Evolutionary conservation across 1,140 invertebrate species (phyloP), one percentile per base, ranked within the genome.

Genomic region (Drosophila kepulauana): DNA sequence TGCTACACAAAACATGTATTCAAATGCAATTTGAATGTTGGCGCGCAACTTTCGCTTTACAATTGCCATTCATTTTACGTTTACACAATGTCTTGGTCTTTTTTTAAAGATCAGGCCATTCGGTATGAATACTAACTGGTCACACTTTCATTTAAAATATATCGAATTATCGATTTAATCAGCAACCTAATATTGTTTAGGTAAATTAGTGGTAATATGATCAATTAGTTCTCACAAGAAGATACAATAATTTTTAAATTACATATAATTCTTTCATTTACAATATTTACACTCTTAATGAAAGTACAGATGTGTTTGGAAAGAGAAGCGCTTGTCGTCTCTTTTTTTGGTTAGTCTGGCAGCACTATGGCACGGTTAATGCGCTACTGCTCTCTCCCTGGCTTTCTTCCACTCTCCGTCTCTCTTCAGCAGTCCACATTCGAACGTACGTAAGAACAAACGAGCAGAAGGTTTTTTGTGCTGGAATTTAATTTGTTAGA

Each of bases 401-500:
- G 41, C 72, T 77, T 68, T 73, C 70, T 74, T 74, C 78, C 78
- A 79, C 78, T 78, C 38, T 85, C 81, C 61, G 62, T 85, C 81
- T 81, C 77, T 65, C 75, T 82, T 76, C 61, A 70, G 49, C 74
- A 72, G 78, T 77, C 75, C 71, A 57, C 71, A 74, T 74, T 74
- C 65, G 65, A 68, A 70, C 72, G 67, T 43, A 75, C 61, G 65
- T 70, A 68, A 68, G 79, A 86, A 86, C 61, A 72, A 86, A 81
- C 79, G 72, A 41, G 65, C 68, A 78, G 62, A 79, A 75, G 69
- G 59, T 77, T 86, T 71, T 25, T 74, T 80, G 64, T 80, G 81
- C 78, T 86, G 80, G 78, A 91, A 88, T 91, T 88, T 86, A 91
- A 88, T 91, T 88, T 86, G 79, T 80, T 91, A 91, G 87, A 90